A percentile compares a stretch with the other conserved stretches of the same genome.
Evolutionary conservation across 2,888 invertebrate species (phyloP).

Genomic region (Tanypteryx hageni): DNA sequence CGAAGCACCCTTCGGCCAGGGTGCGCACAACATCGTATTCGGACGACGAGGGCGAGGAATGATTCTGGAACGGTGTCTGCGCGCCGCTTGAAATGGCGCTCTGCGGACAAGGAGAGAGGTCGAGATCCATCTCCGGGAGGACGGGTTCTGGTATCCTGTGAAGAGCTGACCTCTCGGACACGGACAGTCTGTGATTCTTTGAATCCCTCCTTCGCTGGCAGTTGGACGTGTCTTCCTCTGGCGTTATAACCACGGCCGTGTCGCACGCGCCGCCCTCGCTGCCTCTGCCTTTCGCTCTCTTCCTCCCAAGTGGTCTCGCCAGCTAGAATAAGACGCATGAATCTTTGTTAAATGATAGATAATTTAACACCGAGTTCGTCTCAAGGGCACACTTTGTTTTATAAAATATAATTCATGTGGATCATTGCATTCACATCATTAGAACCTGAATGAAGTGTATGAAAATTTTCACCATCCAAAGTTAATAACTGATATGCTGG

Average conservation of each 20-base stretch:
- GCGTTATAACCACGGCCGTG: constrained; percentile 34
- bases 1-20: constrained; percentile 84
- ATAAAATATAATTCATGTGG: too few relatives aligned
- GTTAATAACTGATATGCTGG: too few relatives aligned
- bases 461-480: too few relatives aligned
- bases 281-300: constrained; percentile 36
- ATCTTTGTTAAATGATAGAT: not conserved
- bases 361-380: too few relatives aligned
- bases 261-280: constrained; percentile 25
- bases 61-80: not conserved
- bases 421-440: too few relatives aligned
- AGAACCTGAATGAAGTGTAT: too few relatives aligned
- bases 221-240: constrained; percentile 29
- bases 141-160: constrained; percentile 45
- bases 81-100: not conserved
- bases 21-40: constrained; percentile 82
- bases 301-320: constrained; percentile 50
- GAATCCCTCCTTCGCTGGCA: constrained; percentile 39
- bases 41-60: not conserved
- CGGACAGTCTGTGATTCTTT: constrained; percentile 69
- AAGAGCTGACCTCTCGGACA: constrained; percentile 76
- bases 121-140: constrained; percentile 77
- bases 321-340: not conserved
- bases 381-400: too few relatives aligned
- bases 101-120: constrained; percentile 71